Percentiles rank a stretch among this genome's conserved stretches.
phyloP scores from a whole-genome alignment of 2,888 invertebrate species.

The Halocaridina rubra region DNA sequence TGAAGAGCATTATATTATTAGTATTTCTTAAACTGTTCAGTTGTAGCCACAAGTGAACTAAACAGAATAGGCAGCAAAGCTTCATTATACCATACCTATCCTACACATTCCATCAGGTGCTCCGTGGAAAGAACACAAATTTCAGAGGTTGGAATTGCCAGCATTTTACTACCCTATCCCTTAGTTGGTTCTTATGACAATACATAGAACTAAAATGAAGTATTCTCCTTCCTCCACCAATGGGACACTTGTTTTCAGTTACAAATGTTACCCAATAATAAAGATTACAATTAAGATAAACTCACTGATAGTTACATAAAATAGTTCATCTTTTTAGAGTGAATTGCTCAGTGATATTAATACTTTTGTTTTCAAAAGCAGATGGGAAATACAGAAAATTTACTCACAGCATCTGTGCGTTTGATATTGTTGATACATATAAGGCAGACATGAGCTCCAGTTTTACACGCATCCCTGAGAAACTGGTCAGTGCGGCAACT shows the following conservation, averaged over 20 bases:
- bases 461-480: conserved; percentile 51
- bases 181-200: too few relatives aligned
- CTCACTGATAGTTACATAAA: too few relatives aligned
- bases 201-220: too few relatives aligned
- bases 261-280: too few relatives aligned
- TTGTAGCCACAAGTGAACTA: neutral
- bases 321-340: too few relatives aligned
- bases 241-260: too few relatives aligned
- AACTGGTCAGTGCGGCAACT: conserved; percentile 39
- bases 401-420: conserved; percentile 77
- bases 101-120: neutral
- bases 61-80: too few relatives aligned
- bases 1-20: neutral
- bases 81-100: neutral
- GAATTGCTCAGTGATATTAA: too few relatives aligned
- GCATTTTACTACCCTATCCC: neutral
- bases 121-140: neutral
- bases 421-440: conserved; percentile 91
- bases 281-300: conserved; percentile 17
- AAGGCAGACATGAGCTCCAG: conserved; percentile 75
- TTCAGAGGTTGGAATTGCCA: neutral
- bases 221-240: too few relatives aligned
- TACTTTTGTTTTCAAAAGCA: too few relatives aligned
- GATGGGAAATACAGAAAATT: too few relatives aligned
- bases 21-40: neutral